Percentiles rank a stretch among this genome's conserved stretches.
These are phyloP conservation scores for Heteromormyrus szaboi DNA, from an alignment of 2,797 vertebrate genomes.

Conservation along the genomic window DNA sequence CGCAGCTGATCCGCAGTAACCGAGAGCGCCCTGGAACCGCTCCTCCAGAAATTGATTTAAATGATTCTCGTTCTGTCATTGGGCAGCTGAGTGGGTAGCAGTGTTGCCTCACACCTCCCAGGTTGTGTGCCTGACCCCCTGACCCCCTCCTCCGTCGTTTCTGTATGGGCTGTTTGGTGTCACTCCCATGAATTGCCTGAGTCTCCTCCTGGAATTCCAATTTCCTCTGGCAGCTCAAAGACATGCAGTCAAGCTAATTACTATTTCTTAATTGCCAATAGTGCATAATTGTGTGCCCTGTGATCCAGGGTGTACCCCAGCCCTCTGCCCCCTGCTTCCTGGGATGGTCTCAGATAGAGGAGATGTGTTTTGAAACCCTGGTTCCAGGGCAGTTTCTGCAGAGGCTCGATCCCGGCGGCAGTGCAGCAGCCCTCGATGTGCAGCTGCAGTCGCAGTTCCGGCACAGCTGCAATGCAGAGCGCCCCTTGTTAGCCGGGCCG, in stretches of 20 bases:
- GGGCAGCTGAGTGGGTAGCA: neutral
- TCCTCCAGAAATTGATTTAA: neutral
- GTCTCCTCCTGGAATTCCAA: neutral
- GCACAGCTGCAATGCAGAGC: constrained; percentile 22
- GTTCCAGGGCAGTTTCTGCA: neutral
- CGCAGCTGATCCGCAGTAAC: neutral
- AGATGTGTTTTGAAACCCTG: neutral
- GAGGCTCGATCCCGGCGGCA: neutral
- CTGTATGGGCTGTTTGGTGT: neutral
- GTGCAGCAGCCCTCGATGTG: neutral
- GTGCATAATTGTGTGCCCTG: neutral
- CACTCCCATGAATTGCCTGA: neutral
- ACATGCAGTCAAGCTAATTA: neutral
- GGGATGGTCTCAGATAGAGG: neutral
- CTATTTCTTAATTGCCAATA: neutral
- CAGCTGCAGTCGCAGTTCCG: neutral
- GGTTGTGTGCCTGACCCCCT: neutral
- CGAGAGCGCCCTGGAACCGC: too few relatives aligned
- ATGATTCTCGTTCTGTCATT: neutral
- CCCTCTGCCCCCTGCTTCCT: neutral
- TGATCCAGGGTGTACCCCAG: neutral
- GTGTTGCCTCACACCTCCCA: neutral
- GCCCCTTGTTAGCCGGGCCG: neutral
- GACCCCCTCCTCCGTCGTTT: neutral
- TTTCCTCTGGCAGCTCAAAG: neutral